Base-by-base conservation (phyloP, 1,140 invertebrate genomes). In the Bombus turneri region DNA sequence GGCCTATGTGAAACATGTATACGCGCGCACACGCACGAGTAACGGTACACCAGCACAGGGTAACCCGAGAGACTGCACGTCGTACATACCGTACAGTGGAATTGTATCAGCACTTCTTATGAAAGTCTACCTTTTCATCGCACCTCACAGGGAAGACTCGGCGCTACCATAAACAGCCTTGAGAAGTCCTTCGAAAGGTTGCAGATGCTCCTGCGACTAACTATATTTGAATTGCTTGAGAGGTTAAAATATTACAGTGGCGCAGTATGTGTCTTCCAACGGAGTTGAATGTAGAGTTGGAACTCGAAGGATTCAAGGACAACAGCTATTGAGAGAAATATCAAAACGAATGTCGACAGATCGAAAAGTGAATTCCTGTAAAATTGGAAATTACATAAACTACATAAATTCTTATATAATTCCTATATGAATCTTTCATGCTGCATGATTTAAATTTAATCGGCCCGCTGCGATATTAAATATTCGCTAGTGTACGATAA, bases 111-210 rank as follows among this genome's bases (percentile, higher is more conserved):
- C 53, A 37, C 66, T 53, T 84, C 75, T 84, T 84, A 57, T 59
- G 64, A 84, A 34, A 25, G 75, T 72, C 87, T 83, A 77, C 69
- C 86, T 85, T 88, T 43, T 77, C 77, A 79, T 1, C 43, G 28
- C 41, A 57, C 41, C 31, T 85, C 76, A 25, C 47, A 68, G 8
- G 28, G 66, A 66, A 76, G 77, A 64, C 57, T 72, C 77, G 66
- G 62, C 43, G 76, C 25, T 28, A 79, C 47, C 77, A 25, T 34
- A 84, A 69, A 79, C 82, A 71, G 75, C 28, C 37, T 34, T 66
- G 81, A 82, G 57, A 74, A n/a, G 57, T 64, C 39, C 43, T 84
- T 71, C n/a, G 28, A 62, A 72, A 28, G 66, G n/a, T 57, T 39
- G 25, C 75, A 62, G n/a, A 71, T 9, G n/a, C 31, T 71, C 15